Evolutionary conservation across 2,113 vertebrate genomes (phyloP).

Genomic region (Proteles cristata): DNA sequence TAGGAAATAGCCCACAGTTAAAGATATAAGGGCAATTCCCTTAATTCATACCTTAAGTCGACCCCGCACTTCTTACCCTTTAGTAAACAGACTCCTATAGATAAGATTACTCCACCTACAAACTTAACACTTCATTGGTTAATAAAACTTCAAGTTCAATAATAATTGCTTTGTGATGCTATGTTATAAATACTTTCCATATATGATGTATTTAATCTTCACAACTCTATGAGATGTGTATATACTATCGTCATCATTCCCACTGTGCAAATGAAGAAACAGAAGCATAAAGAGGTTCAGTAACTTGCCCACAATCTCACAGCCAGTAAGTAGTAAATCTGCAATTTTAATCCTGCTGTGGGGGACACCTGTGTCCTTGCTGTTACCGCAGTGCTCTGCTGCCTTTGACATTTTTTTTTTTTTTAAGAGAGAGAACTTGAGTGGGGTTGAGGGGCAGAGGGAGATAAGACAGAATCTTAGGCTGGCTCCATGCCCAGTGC

Average conservation of each 20-base stretch:
- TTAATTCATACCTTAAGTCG: background rate
- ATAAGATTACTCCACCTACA: background rate
- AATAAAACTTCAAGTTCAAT: background rate
- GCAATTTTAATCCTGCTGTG: background rate
- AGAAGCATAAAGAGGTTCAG: background rate
- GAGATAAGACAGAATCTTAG: too few relatives aligned
- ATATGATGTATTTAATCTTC: background rate
- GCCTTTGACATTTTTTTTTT: background rate
- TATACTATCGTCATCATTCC: background rate
- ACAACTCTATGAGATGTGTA: background rate
- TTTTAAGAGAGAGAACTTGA: too few relatives aligned
- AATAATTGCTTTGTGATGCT: background rate
- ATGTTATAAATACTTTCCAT: background rate
- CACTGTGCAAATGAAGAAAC: background rate
- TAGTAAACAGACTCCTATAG: constrained; percentile 15
- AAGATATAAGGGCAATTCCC: background rate
- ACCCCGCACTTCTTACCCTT: background rate
- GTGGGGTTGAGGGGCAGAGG: too few relatives aligned
- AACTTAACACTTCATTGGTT: background rate
- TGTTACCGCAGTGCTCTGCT: background rate
- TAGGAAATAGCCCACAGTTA: background rate
- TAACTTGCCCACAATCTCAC: background rate
- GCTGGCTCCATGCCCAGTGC: too few relatives aligned
- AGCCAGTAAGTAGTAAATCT: background rate
- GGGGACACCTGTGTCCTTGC: rapidly evolving